A percentile compares a stretch with the other conserved stretches of the same genome.
phyloP scores from a whole-genome alignment of 2,797 vertebrate species.

The Peromyscus melanophrys region DNA sequence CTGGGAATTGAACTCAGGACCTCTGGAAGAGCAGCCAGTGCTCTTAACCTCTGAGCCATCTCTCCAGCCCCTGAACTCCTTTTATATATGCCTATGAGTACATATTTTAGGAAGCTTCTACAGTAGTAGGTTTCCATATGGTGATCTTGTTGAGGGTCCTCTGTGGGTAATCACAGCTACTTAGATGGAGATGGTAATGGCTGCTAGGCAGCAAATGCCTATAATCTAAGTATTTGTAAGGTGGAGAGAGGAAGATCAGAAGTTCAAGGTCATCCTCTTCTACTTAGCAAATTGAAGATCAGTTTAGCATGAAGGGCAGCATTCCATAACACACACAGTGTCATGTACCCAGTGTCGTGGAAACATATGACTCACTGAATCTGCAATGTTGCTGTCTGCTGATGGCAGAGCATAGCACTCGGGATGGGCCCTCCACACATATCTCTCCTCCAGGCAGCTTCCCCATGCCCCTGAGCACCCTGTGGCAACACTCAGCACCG shows the following conservation, averaged over 20 bases:
- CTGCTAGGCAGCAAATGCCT: background rate
- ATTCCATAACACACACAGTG: background rate
- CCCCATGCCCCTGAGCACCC: conserved; percentile 97
- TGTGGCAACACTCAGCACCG: conserved; percentile 90
- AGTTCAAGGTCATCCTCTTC: background rate
- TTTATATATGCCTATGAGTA: background rate
- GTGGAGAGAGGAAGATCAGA: background rate
- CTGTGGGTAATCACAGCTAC: background rate
- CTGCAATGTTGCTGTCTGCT: rapidly evolving
- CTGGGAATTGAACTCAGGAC: background rate
- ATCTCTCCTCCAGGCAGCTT: conserved; percentile 92
- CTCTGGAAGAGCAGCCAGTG: background rate
- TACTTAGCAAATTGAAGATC: background rate
- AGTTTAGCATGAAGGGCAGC: background rate
- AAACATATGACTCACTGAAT: background rate
- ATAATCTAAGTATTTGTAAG: background rate
- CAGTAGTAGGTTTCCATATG: background rate
- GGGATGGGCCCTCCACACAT: background rate
- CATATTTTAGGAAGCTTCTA: background rate
- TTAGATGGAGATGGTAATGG: background rate
- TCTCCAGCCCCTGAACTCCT: background rate
- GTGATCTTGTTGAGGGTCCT: background rate
- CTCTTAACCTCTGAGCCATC: background rate
- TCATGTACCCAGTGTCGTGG: rapidly evolving
- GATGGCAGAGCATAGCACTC: background rate